Evolutionary conservation across 2,888 invertebrate species (phyloP).

Genomic region (Marronus borbonicus): DNA sequence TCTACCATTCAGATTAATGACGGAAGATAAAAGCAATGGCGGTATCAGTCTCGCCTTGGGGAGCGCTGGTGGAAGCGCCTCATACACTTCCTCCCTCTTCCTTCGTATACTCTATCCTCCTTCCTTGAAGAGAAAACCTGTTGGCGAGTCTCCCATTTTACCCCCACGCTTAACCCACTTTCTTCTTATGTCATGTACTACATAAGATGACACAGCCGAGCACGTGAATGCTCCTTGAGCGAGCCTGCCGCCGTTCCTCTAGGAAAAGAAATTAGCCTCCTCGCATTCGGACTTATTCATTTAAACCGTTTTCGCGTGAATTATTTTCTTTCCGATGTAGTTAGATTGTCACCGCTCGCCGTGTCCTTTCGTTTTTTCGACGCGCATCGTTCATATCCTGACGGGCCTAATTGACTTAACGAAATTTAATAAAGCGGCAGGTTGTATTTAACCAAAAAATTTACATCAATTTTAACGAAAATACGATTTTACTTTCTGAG

Average conservation of each 20-base stretch:
- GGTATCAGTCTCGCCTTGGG: conserved; percentile 58
- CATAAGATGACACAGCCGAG: conserved; percentile 24
- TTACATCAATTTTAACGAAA: conserved; percentile 26
- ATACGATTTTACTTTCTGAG: conserved; percentile 27
- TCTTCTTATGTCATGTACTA: conserved; percentile 47
- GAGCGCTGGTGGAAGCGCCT: neutral
- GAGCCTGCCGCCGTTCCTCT: conserved; percentile 2
- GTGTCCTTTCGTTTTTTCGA: conserved; percentile 2
- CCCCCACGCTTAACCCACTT: conserved; percentile 60
- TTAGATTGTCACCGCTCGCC: conserved; percentile 6
- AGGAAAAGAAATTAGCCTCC: conserved; percentile 43
- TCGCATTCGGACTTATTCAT: conserved; percentile 36
- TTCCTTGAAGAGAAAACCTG: conserved; percentile 59
- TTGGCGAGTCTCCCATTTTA: conserved; percentile 57
- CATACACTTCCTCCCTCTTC: neutral
- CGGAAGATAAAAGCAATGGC: conserved; percentile 64
- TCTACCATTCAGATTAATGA: conserved; percentile 63
- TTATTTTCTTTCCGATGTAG: conserved; percentile 32
- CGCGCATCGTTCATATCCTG: neutral
- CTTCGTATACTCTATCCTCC: conserved; percentile 21
- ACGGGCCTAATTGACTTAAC: conserved; percentile 25
- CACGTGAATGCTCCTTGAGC: conserved; percentile 25
- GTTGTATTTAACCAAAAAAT: conserved; percentile 33
- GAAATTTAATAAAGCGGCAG: conserved; percentile 19
- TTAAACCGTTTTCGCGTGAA: conserved; percentile 31